These are phyloP conservation scores for Spea multiplicata DNA, from an alignment of 2,113 vertebrate genomes.

Conservation along the genomic window DNA sequence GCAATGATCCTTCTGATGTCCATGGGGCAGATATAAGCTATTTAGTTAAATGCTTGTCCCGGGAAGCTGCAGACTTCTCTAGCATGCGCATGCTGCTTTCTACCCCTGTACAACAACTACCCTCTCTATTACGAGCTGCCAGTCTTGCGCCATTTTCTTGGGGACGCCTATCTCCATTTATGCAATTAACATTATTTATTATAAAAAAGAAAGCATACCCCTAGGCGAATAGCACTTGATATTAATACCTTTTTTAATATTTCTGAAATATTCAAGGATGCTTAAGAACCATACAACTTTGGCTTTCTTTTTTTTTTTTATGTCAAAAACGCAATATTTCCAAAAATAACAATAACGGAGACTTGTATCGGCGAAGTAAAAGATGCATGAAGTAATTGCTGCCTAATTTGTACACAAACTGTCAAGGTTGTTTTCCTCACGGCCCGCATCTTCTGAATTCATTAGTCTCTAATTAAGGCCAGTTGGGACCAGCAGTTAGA, in stretches of 20 bases:
- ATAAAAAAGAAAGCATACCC: no score
- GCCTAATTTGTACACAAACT: slow-evolving; percentile 93
- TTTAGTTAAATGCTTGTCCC: no score
- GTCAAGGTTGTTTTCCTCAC: slow-evolving; percentile 89
- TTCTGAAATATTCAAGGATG: slow-evolving; percentile 78
- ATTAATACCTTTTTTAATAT: slow-evolving; percentile 55
- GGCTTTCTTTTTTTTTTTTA: not conserved
- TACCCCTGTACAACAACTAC: no score
- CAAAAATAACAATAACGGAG: slow-evolving; percentile 75
- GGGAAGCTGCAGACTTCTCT: no score
- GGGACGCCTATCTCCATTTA: no score
- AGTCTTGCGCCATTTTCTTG: no score
- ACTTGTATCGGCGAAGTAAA: slow-evolving; percentile 82
- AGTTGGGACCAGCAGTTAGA: slow-evolving; percentile 98
- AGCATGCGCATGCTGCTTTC: no score
- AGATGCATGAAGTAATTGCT: slow-evolving; percentile 86
- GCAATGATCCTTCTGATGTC: no score
- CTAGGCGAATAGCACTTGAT: no score
- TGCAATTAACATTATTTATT: no score
- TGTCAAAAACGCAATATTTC: slow-evolving; percentile 77
- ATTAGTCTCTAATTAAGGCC: slow-evolving; percentile 99
- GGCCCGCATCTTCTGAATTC: slow-evolving; percentile 95
- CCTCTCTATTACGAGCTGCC: no score
- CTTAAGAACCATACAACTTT: slow-evolving; percentile 53
- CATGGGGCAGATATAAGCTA: no score